Conservation (phyloP, 1,140 invertebrate genomes). For the Hycleus cichorii region DNA sequence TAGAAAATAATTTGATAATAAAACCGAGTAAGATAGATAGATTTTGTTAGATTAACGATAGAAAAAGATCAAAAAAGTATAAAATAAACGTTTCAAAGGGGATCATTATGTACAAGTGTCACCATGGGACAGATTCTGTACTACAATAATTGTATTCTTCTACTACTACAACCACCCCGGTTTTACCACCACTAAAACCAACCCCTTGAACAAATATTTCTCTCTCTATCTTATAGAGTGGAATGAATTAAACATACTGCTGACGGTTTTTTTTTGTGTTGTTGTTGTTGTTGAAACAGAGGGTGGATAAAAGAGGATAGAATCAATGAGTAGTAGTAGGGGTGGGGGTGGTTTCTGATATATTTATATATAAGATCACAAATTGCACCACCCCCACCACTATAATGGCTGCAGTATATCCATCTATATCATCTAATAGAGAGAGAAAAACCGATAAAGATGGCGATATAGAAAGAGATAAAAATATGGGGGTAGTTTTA, state of each 20-base stretch:
- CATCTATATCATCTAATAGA: too few species aligned
- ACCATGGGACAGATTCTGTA: slow-evolving; percentile 37
- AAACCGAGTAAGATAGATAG: too few species aligned
- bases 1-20: too few species aligned
- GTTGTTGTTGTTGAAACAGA: too few species aligned
- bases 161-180: slow-evolving; percentile 1
- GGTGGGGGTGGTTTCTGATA: not conserved
- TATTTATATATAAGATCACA: slow-evolving; percentile 23
- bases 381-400: slow-evolving; percentile 8
- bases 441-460: too few species aligned
- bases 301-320: too few species aligned
- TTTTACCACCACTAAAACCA: not conserved
- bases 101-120: slow-evolving; percentile 39
- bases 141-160: slow-evolving; percentile 37
- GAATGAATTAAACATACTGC: slow-evolving; percentile 38
- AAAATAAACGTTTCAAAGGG: not conserved
- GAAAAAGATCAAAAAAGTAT: not conserved
- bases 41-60: not conserved
- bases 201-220: too few species aligned
- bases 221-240: not conserved
- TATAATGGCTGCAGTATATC: too few species aligned
- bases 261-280: not conserved
- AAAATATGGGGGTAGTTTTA: too few species aligned
- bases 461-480: not conserved
- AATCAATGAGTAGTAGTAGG: too few species aligned